A percentile compares a stretch with the other conserved stretches of the same genome.
These are phyloP conservation scores for Dastarcus helophoroides DNA, from an alignment of 2,888 invertebrate genomes.

Conservation along the genomic window DNA sequence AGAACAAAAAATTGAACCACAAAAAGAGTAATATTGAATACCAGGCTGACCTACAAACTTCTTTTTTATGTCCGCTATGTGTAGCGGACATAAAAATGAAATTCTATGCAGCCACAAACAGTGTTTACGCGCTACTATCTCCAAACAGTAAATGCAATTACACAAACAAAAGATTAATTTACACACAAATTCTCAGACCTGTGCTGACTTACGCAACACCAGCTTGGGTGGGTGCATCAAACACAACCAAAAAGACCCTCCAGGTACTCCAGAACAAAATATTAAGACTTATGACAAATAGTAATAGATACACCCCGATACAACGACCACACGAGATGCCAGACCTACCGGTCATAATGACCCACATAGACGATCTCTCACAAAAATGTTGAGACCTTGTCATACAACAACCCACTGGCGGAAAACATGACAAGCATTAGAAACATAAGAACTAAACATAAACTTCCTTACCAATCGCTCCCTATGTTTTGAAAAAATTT, in stretches of 20 bases:
- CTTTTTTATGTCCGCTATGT: neutral
- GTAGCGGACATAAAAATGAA: neutral
- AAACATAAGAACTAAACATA: constrained; percentile 12
- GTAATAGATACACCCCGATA: constrained; percentile 11
- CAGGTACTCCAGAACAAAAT: constrained; percentile 18
- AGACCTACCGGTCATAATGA: constrained; percentile 8
- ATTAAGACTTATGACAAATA: constrained; percentile 12
- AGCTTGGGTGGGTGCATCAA: constrained; percentile 14
- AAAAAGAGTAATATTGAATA: constrained; percentile 2
- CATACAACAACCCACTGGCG: neutral
- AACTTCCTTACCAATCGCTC: constrained; percentile 13
- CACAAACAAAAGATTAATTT: constrained; percentile 19
- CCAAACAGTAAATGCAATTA: constrained; percentile 11
- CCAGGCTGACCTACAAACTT: neutral
- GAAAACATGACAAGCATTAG: neutral
- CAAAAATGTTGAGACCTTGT: constrained; percentile 9
- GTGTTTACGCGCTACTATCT: constrained; percentile 13
- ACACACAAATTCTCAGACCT: constrained; percentile 17
- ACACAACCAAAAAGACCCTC: constrained; percentile 7
- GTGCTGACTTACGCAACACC: constrained; percentile 17
- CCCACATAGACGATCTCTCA: constrained; percentile 8
- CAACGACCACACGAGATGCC: constrained; percentile 11
- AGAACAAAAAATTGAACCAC: constrained; percentile 1
- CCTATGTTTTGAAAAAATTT: too few relatives aligned
- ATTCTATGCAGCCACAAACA: neutral